Conservation (phyloP, 2,113 vertebrate genomes). For the Nerophis ophidion region DNA sequence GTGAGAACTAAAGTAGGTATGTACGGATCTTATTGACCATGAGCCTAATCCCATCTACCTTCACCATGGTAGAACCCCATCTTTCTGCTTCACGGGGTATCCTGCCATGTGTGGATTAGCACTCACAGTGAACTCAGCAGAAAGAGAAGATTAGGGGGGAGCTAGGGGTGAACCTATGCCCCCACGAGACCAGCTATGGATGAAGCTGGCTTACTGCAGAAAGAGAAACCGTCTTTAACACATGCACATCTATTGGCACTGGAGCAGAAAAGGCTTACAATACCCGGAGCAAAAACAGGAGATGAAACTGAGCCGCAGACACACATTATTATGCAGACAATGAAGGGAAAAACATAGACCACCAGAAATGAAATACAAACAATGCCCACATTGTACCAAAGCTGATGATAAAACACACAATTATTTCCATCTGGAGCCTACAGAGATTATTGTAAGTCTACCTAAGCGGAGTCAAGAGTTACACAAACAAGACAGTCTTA, state of each 20-base stretch:
- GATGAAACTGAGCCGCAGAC: conserved; percentile 26
- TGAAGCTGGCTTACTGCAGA: conserved; percentile 37
- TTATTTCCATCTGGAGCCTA: background rate
- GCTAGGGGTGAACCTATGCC: conserved; percentile 38
- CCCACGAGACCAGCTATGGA: conserved; percentile 59
- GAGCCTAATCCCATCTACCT: conserved; percentile 40
- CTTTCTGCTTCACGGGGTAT: conserved; percentile 30
- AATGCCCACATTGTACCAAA: background rate
- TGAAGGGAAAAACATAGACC: background rate
- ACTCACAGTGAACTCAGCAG: conserved; percentile 54
- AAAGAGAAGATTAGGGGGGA: conserved; percentile 14
- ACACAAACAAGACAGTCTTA: conserved; percentile 8
- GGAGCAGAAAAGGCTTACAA: conserved; percentile 66
- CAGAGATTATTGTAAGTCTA: conserved; percentile 5
- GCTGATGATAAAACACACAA: background rate
- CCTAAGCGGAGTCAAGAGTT: conserved; percentile 11
- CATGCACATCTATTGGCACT: conserved; percentile 74
- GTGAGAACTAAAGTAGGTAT: conserved; percentile 15
- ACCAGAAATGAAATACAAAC: conserved; percentile 18
- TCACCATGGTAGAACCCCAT: conserved; percentile 15
- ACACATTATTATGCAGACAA: conserved; percentile 19
- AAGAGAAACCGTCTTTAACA: conserved; percentile 54
- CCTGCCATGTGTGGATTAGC: conserved; percentile 65
- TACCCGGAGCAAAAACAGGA: conserved; percentile 29
- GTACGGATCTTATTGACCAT: conserved; percentile 41